Evolutionary conservation across 2,888 invertebrate species (phyloP).

Genomic region (Heliconius cydno): DNA sequence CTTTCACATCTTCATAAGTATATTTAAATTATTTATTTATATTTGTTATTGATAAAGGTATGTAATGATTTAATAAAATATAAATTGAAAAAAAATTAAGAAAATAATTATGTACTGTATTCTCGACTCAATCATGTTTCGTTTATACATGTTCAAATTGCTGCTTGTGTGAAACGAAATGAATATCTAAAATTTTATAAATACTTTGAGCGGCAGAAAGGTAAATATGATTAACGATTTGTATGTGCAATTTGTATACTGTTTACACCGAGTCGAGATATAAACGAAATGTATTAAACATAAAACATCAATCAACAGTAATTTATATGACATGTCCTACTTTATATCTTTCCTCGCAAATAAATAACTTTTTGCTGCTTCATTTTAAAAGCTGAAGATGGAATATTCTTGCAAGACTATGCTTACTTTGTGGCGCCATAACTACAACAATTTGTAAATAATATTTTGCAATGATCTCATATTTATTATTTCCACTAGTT

Average conservation of each 20-base stretch:
- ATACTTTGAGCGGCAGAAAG: background rate
- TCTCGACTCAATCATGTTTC: background rate
- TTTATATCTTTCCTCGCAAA: background rate
- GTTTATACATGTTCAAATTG: background rate
- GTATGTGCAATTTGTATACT: background rate
- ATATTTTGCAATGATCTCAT: background rate
- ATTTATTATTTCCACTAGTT: background rate
- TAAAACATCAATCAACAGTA: background rate
- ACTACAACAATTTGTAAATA: background rate
- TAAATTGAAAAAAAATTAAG: background rate
- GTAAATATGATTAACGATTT: constrained; percentile 9
- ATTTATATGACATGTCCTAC: constrained; percentile 8
- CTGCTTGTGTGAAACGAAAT: background rate
- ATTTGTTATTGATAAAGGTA: background rate
- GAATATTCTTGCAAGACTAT: background rate
- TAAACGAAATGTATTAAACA: background rate
- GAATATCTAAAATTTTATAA: background rate
- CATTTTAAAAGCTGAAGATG: background rate
- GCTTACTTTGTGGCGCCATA: background rate
- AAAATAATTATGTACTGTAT: background rate
- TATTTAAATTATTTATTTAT: background rate
- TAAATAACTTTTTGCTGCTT: background rate
- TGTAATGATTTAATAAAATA: background rate
- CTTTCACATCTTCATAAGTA: background rate
- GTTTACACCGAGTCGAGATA: background rate